Evolutionary conservation across 92 coral and sea anemone species (phyloP).

Genomic region (Actinernus sp.): DNA sequence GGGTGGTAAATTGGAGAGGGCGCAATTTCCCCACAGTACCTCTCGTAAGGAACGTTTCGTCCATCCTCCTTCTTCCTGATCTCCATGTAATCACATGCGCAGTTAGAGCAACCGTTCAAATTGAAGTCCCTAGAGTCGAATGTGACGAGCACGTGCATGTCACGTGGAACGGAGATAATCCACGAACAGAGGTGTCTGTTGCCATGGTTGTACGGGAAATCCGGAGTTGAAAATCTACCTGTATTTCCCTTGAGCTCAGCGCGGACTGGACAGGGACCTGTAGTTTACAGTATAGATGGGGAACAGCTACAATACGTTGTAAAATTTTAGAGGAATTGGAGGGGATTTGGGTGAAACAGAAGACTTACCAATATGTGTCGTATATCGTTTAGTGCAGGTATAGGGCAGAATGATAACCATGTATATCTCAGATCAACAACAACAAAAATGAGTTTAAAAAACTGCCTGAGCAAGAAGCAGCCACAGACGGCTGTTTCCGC

Average conservation of each 20-base stretch:
- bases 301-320: too few relatives aligned
- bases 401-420: too few relatives aligned
- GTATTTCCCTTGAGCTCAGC: not conserved
- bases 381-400: too few relatives aligned
- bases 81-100: constrained; percentile 27
- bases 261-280: constrained; percentile 47
- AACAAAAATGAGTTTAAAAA: too few relatives aligned
- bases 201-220: constrained; percentile 32
- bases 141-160: constrained; percentile 30
- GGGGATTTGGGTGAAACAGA: too few relatives aligned
- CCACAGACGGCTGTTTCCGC: too few relatives aligned
- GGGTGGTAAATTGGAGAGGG: constrained; percentile 31
- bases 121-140: constrained; percentile 21
- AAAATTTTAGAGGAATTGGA: too few relatives aligned
- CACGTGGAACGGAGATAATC: constrained; percentile 39
- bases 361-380: too few relatives aligned
- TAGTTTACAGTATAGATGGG: not conserved
- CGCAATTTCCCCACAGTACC: constrained; percentile 21
- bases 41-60: not conserved
- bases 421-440: too few relatives aligned
- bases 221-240: constrained; percentile 29
- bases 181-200: constrained; percentile 36
- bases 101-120: constrained; percentile 28
- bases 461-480: too few relatives aligned
- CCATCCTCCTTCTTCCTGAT: not conserved